Conservation (phyloP, 92 coral and sea anemone species). For the Plumapathes pennacea region DNA sequence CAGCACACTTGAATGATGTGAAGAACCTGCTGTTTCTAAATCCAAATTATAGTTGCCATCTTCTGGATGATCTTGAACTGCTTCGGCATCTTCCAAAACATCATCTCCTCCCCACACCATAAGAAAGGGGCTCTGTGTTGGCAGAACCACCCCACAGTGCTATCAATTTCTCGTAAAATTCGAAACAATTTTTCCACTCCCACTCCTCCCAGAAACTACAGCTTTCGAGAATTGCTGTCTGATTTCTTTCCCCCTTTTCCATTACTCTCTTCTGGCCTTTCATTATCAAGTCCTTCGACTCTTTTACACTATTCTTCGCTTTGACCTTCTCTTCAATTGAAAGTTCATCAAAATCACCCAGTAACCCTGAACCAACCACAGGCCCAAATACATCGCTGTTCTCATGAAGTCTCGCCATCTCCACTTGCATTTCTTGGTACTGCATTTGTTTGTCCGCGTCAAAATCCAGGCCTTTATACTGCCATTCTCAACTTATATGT, state of each 20-base stretch:
- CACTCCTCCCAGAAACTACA: slow-evolving; percentile 50
- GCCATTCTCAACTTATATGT: no score
- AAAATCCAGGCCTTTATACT: no score
- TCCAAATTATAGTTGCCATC: slow-evolving; percentile 3
- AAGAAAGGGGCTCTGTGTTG: slow-evolving; percentile 22
- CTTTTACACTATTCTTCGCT: slow-evolving; percentile 30
- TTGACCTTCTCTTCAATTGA: slow-evolving; percentile 22
- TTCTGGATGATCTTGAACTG: background rate
- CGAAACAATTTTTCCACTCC: slow-evolving; percentile 52
- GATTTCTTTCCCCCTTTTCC: slow-evolving; percentile 55
- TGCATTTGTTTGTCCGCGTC: background rate
- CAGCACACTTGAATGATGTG: slow-evolving; percentile 9
- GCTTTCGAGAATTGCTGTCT: slow-evolving; percentile 55
- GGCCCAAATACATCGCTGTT: slow-evolving; percentile 36
- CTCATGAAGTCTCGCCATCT: background rate
- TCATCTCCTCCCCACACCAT: slow-evolving; percentile 47
- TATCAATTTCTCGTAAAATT: slow-evolving; percentile 39
- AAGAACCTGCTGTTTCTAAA: slow-evolving; percentile 6
- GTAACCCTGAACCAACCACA: slow-evolving; percentile 3
- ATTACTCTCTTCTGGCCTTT: slow-evolving; percentile 50
- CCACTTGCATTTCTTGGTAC: background rate
- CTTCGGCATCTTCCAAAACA: slow-evolving; percentile 22
- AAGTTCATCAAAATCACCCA: slow-evolving; percentile 20
- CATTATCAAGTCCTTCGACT: slow-evolving; percentile 34
- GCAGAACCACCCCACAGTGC: slow-evolving; percentile 45